Base-by-base conservation (phyloP, 2,888 invertebrate genomes). In the Eupithecia subumbrata region DNA sequence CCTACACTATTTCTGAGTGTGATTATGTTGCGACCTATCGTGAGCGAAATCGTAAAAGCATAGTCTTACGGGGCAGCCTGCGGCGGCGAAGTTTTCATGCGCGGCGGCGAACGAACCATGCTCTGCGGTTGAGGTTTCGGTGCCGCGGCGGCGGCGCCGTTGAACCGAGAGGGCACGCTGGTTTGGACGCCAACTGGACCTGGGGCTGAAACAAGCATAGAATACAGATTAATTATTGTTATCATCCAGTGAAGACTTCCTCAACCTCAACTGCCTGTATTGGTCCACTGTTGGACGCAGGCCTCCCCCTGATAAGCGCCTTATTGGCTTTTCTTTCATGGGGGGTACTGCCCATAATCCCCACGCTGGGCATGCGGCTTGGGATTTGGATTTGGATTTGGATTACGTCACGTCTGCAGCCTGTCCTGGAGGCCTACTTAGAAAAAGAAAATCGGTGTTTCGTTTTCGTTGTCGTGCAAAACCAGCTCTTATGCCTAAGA, bases 61-160 rank as follows among this genome's bases (percentile, higher is more conserved):
- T 45, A 40, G 40, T 72, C 72, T 77, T 16, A 72, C 74, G 74
- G 75, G 5, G 75, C 75, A 16, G 72, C 74, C 18, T 77, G 77
- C 11, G 77, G 77, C 8, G 77, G 77, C 5, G 77, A 77, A 0
- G 77, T 77, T 63, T 63, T 77, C 8, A 71, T n/a, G 0, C 94
- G 83, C 0, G 87, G 88, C 60, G 95, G 95, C 0, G 95, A 95
- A 22, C 95, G 87, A 75, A 95, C 89, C 90, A 95, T 91, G 73
- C 85, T 91, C 77, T 87, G 88, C 25, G 90, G 90, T n/a, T 86
- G 90, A 37, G 76, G 76, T 69, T 63, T 66, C 34, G 76, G 76
- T 40, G 76, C 71, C n/a, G 22, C 37, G 12, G 67, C 22, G 5
- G 43, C 68, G 12, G 75, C 78, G 16, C 91, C 82, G 89, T 95